Evolutionary conservation across 2,888 invertebrate species (phyloP).

Genomic region (Agelastica alni): DNA sequence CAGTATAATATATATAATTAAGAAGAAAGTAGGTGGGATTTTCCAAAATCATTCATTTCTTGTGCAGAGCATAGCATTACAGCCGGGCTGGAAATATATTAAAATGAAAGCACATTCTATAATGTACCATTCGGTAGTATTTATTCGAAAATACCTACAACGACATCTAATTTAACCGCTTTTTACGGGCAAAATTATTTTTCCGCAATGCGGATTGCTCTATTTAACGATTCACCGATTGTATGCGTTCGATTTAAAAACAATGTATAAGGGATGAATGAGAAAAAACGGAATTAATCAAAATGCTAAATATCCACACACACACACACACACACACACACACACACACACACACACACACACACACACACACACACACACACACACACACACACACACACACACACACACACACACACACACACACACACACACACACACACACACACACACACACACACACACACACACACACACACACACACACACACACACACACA

Average conservation of each 20-base stretch:
- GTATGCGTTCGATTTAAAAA: slow-evolving; percentile 41
- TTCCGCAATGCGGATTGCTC: slow-evolving; percentile 42
- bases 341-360: too few species aligned
- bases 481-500: too few species aligned
- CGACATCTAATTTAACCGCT: slow-evolving; percentile 40
- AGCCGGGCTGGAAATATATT: slow-evolving; percentile 17
- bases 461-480: too few species aligned
- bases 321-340: too few species aligned
- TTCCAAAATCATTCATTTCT: slow-evolving; percentile 6
- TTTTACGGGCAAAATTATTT: slow-evolving; percentile 40
- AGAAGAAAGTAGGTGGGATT: slow-evolving; percentile 1
- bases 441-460: too few species aligned
- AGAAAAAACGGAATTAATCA: slow-evolving; percentile 36
- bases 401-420: too few species aligned
- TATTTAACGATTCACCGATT: slow-evolving; percentile 41
- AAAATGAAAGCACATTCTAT: slow-evolving; percentile 18
- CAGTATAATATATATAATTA: slow-evolving; percentile 4
- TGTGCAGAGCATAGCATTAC: slow-evolving; percentile 14
- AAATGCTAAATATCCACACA: too few species aligned
- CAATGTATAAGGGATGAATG: slow-evolving; percentile 38
- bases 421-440: too few species aligned
- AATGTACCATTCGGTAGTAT: slow-evolving; percentile 25
- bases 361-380: too few species aligned
- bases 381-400: too few species aligned
- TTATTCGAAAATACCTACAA: slow-evolving; percentile 30